Evolutionary conservation across 2,888 invertebrate species (phyloP).

Genomic region (Tortrix viridana): DNA sequence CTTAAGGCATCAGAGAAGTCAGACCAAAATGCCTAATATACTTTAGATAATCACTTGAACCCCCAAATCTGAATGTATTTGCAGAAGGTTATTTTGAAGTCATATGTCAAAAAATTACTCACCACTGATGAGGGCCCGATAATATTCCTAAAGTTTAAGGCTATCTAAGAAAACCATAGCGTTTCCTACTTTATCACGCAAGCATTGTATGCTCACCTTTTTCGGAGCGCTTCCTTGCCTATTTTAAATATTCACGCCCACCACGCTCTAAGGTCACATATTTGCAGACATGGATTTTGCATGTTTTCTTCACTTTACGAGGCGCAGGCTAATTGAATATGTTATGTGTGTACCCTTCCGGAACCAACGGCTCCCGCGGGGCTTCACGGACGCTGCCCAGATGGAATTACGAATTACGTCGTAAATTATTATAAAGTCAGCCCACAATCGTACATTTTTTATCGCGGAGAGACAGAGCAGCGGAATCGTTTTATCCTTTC

Average conservation of each 20-base stretch:
- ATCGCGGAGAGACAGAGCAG: neutral
- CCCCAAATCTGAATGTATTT: no score
- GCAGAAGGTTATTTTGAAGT: no score
- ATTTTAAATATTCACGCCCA: constrained; percentile 26
- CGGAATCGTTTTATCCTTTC: no score
- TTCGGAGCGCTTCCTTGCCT: neutral
- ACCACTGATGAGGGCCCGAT: no score
- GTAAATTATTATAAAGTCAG: constrained; percentile 30
- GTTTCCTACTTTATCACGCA: neutral
- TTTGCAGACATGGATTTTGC: constrained; percentile 22
- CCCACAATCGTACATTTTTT: constrained; percentile 14
- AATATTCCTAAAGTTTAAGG: no score
- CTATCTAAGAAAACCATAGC: neutral
- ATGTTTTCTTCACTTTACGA: constrained; percentile 29
- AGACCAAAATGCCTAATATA: no score
- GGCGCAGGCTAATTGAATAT: constrained; percentile 33
- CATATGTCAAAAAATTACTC: no score
- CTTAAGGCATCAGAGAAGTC: no score
- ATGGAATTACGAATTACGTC: constrained; percentile 29
- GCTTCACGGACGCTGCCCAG: constrained; percentile 24
- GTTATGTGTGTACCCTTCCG: constrained; percentile 28
- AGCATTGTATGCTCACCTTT: neutral
- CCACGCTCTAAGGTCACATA: constrained; percentile 19
- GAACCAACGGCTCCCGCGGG: constrained; percentile 12
- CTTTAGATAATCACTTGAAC: no score